Conservation (phyloP, 2,888 invertebrate species). For the Tineola bisselliella region DNA sequence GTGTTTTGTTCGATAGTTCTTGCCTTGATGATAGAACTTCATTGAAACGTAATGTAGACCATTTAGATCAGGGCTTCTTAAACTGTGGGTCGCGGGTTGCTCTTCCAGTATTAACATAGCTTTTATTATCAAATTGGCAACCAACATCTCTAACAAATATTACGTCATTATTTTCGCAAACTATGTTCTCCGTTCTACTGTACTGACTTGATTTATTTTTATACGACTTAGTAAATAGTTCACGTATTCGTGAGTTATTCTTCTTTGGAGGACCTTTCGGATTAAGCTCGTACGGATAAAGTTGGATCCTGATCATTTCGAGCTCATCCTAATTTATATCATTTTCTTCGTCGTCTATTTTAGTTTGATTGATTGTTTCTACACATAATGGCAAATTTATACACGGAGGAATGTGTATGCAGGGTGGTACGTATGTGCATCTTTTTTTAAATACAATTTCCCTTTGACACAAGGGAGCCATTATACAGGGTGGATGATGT, state of each 20-base stretch:
- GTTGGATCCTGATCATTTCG: too few species aligned
- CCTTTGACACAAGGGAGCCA: conserved; percentile 55
- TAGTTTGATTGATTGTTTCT: not conserved
- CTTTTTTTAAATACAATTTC: conserved; percentile 45
- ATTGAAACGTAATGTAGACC: too few species aligned
- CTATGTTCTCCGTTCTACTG: conserved; percentile 22
- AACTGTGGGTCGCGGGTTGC: too few species aligned
- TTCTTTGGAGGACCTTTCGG: not conserved
- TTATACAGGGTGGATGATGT: conserved; percentile 55
- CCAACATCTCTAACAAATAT: conserved; percentile 55
- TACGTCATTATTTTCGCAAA: conserved; percentile 20
- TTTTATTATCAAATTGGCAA: conserved; percentile 45
- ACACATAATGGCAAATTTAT: conserved; percentile 52
- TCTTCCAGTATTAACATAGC: too few species aligned
- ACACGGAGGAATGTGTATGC: conserved; percentile 50
- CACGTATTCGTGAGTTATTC: not conserved
- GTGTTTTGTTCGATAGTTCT: too few species aligned
- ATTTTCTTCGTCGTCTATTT: too few species aligned
- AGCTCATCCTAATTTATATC: too few species aligned
- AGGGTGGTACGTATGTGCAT: conserved; percentile 48
- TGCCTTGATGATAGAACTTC: too few species aligned
- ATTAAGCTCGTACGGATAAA: too few species aligned
- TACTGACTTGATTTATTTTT: conserved; percentile 46
- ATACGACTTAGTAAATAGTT: not conserved
- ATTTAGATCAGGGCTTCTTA: too few species aligned